Evolutionary conservation across 2,113 vertebrate species (phyloP).

Genomic region (Eubucco bourcierii): DNA sequence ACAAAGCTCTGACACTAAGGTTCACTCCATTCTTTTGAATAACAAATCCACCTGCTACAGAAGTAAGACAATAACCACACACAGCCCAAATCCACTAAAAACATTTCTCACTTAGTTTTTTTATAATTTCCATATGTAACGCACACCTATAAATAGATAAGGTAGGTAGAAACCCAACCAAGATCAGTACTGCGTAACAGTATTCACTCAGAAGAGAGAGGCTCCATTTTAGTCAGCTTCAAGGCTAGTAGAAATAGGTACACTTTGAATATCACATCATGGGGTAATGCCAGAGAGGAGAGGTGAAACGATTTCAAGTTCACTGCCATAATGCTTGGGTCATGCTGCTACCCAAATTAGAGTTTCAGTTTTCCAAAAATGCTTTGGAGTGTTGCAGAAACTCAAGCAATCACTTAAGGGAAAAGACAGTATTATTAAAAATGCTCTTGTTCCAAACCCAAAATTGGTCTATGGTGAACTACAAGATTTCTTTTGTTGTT

Average conservation of each 20-base stretch:
- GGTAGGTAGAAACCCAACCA: not conserved
- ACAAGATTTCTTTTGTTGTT: not conserved
- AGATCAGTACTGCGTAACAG: not conserved
- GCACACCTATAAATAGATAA: not conserved
- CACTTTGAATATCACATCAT: not conserved
- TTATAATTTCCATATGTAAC: not conserved
- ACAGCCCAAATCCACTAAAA: not conserved
- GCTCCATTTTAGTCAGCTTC: not conserved
- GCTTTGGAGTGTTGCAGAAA: not conserved
- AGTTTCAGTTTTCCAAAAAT: slow-evolving; percentile 17
- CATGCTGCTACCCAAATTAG: not conserved
- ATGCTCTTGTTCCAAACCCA: not conserved
- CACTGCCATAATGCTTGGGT: not conserved
- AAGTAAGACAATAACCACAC: not conserved
- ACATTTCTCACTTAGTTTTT: not conserved
- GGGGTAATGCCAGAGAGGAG: not conserved
- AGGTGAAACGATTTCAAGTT: not conserved
- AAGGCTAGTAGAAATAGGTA: not conserved
- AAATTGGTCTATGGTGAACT: slow-evolving; percentile 17
- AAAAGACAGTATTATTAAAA: slow-evolving; percentile 8
- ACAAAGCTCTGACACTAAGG: not conserved
- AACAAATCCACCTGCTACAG: slow-evolving; percentile 24
- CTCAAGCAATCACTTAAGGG: not conserved
- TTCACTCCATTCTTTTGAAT: not conserved
- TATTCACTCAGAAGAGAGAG: not conserved